Conservation (phyloP, 2,888 invertebrate genomes). For the Belgica antarctica region DNA sequence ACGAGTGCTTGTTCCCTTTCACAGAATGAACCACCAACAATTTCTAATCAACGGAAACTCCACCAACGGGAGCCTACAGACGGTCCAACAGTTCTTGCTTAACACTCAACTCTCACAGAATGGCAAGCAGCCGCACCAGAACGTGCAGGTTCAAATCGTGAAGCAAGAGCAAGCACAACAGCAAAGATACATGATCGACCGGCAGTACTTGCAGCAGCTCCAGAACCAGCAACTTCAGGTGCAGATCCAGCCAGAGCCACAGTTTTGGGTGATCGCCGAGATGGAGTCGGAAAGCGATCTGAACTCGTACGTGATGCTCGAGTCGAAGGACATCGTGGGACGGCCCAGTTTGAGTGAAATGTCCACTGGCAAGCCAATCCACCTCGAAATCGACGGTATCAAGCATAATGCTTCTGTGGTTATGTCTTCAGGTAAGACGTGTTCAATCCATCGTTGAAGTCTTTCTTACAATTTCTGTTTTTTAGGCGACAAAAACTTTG, state of each 20-base stretch:
- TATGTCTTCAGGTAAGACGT: conserved; percentile 44
- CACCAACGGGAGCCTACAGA: not conserved
- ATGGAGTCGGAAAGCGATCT: conserved; percentile 34
- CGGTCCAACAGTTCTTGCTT: too few species aligned
- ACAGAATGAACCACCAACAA: not conserved
- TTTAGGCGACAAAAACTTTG: conserved; percentile 45
- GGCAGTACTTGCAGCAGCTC: not conserved
- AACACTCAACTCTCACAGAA: not conserved
- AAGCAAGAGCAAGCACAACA: conserved; percentile 19
- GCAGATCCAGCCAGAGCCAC: conserved; percentile 9
- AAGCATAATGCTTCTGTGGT: conserved; percentile 44
- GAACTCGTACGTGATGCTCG: conserved; percentile 39
- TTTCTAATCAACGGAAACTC: not conserved
- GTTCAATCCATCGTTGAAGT: not conserved
- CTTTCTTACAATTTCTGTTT: too few species aligned
- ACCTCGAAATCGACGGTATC: conserved; percentile 27
- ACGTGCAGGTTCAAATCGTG: conserved; percentile 24
- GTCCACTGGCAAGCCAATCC: conserved; percentile 44
- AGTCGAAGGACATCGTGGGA: conserved; percentile 44
- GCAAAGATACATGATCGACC: conserved; percentile 10
- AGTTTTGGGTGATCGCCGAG: conserved; percentile 43
- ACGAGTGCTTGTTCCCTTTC: not conserved
- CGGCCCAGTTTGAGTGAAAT: conserved; percentile 18
- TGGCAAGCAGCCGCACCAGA: too few species aligned
- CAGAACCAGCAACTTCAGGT: not conserved